Evolutionary conservation across 2,113 vertebrate genomes (phyloP).

Genomic region (Hemicordylus capensis): DNA sequence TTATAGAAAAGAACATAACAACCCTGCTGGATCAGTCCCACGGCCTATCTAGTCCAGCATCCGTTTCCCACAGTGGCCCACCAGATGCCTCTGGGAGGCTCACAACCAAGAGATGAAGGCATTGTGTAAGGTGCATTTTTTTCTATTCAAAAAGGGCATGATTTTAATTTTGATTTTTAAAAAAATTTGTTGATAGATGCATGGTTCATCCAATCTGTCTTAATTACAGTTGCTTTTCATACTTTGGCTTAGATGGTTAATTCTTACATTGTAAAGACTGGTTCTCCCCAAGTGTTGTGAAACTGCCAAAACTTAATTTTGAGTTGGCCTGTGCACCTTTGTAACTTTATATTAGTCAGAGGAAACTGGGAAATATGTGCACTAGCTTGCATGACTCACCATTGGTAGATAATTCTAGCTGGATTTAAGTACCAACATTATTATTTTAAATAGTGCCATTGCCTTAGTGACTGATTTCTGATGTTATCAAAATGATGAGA

Average conservation of each 20-base stretch:
- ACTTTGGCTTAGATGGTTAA: neutral
- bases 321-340: neutral
- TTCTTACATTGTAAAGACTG: neutral
- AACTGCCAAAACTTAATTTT: constrained; percentile 17
- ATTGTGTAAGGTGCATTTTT: neutral
- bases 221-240: neutral
- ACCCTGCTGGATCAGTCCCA: too few species aligned
- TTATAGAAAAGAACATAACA: neutral
- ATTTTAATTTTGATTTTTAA: too few species aligned
- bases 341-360: neutral
- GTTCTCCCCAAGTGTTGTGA: constrained; percentile 23
- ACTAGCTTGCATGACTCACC: neutral
- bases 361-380: constrained; percentile 6
- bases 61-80: too few species aligned
- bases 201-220: neutral
- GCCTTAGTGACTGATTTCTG: neutral
- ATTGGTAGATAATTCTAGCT: constrained; percentile 2
- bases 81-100: too few species aligned
- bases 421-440: neutral
- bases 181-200: too few species aligned
- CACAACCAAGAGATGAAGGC: too few species aligned
- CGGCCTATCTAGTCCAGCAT: too few species aligned
- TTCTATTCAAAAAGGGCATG: too few species aligned
- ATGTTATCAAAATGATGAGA: neutral
- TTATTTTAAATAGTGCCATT: neutral